Evolutionary conservation across 2,797 vertebrate genomes (phyloP).

Genomic region (Melanotaenia nigrans): DNA sequence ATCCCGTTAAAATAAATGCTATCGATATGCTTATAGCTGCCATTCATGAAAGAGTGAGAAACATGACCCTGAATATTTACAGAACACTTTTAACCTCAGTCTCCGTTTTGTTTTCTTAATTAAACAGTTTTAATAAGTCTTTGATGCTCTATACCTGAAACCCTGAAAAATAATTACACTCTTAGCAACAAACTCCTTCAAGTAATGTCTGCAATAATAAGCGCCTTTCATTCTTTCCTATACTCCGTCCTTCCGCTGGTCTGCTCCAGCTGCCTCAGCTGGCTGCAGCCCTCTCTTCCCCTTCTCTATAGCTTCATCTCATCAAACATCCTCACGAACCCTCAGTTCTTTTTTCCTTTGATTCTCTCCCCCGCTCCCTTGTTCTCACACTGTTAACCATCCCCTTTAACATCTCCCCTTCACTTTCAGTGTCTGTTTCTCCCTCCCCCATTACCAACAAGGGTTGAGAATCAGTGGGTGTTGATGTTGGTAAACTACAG

Average conservation of each 20-base stretch:
- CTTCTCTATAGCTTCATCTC: constrained; percentile 42
- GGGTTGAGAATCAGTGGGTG: constrained; percentile 48
- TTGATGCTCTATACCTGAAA: constrained; percentile 44
- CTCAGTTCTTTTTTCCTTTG: constrained; percentile 52
- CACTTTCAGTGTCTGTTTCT: constrained; percentile 11
- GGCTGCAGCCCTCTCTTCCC: constrained; percentile 39
- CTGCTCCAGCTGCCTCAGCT: constrained; percentile 57
- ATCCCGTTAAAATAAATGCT: background rate
- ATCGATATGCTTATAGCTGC: background rate
- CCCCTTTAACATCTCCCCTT: constrained; percentile 45
- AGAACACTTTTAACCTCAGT: constrained; percentile 9
- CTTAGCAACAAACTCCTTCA: constrained; percentile 30
- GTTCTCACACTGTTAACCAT: constrained; percentile 53
- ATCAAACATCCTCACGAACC: constrained; percentile 57
- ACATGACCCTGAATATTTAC: background rate
- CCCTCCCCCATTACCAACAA: constrained; percentile 32
- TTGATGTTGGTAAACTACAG: constrained; percentile 65
- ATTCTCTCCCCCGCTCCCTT: constrained; percentile 52
- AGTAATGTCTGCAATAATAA: constrained; percentile 31
- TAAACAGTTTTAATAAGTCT: constrained; percentile 25
- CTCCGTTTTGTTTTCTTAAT: constrained; percentile 21
- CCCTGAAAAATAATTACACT: constrained; percentile 46
- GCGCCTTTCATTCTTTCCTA: constrained; percentile 24
- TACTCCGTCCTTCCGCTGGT: constrained; percentile 46
- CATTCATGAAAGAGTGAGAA: constrained; percentile 1